Evolutionary conservation across 2,797 vertebrate genomes (phyloP), one percentile per base, ranked within the genome.

Genomic region (Cossypha heuglini): DNA sequence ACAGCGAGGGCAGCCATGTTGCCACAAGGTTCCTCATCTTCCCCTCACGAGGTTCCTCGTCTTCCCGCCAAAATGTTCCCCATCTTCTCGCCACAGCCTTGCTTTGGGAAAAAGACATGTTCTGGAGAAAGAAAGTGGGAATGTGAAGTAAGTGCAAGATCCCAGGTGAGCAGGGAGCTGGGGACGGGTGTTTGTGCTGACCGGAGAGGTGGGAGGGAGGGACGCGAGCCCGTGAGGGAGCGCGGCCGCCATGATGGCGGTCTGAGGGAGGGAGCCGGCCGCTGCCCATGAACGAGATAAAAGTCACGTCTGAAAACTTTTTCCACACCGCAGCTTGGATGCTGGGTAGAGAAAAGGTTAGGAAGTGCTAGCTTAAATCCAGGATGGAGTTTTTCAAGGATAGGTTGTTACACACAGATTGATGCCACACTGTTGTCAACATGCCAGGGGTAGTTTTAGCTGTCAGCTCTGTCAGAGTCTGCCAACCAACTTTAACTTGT

Each of bases 401-500:
- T 84, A 96, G 91, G 94, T 96, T 96, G 73, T 84, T 97, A 90
- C 89, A 94, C 94, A 91, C 95, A 96, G 94, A 95, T 97, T 92
- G 93, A 91, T 95, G 95, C 91, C 92, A 92, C 89, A 31, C 93
- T 94, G 84, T 93, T 96, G 96, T 94, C 96, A 95, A 33, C 66
- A 13, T 96, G 89, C 83, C 88, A 95, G 92, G 95, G 90, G 88
- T 87, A 96, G 84, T 96, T 95, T 97, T 93, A 96, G 84, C 93
- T 96, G 85, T 94, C 95, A 94, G 88, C 90, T 96, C 86, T 94
- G 87, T 87, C 96, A 86, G 88, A 92, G 94, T 90, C 83, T 95
- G 94, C 91, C 95, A 96, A 96, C 93, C 93, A 96, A 94, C 83
- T 95, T 95, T 92, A 96, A 93, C 86, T 96, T 96, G 96, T 97